These are phyloP conservation scores for Leptinotarsa juncta DNA, from an alignment of 2,888 invertebrate species.

Conservation along the genomic window DNA sequence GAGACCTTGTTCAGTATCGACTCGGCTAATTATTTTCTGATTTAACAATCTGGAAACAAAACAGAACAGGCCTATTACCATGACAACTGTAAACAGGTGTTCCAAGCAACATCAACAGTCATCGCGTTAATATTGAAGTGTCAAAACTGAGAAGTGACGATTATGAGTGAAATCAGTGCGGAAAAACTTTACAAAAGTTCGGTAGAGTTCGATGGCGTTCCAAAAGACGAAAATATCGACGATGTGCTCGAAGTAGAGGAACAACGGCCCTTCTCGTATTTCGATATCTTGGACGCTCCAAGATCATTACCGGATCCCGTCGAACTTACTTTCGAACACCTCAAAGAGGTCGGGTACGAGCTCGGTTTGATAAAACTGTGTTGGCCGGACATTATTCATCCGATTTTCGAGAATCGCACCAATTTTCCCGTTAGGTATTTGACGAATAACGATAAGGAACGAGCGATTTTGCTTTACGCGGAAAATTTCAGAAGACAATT, in stretches of 20 bases:
- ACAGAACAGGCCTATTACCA: not conserved
- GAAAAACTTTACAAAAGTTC: not conserved
- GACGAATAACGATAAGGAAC: constrained; percentile 76
- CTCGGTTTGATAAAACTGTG: constrained; percentile 68
- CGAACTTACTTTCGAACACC: constrained; percentile 67
- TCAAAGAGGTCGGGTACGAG: constrained; percentile 71
- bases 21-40: too few species aligned
- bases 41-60: too few species aligned
- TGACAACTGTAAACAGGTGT: constrained; percentile 1
- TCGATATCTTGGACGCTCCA: constrained; percentile 60
- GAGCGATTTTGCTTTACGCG: constrained; percentile 76
- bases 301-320: constrained; percentile 58
- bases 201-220: not conserved
- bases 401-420: constrained; percentile 70
- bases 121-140: not conserved
- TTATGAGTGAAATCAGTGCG: not conserved
- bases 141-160: not conserved
- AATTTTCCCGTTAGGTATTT: constrained; percentile 76
- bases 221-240: not conserved
- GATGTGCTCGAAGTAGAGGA: constrained; percentile 43
- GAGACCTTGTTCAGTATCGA: too few species aligned
- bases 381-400: constrained; percentile 72
- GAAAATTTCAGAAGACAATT: constrained; percentile 80
- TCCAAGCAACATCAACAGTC: not conserved
- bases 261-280: constrained; percentile 57